These are phyloP conservation scores for Trematocara unimaculatum DNA, from an alignment of 2,113 vertebrate genomes.

Conservation along the genomic window DNA sequence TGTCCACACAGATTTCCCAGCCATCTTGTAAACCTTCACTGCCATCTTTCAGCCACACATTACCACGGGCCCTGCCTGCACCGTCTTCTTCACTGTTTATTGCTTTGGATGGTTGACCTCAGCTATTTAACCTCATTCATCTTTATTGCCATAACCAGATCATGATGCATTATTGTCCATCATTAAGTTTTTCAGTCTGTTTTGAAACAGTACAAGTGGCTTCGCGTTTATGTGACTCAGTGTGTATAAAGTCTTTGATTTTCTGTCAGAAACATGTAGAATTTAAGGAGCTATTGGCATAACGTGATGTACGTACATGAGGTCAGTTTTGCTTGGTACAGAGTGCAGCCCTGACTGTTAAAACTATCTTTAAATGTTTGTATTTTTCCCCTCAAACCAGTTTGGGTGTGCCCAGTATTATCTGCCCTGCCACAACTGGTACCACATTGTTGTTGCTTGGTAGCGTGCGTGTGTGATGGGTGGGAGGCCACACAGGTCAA, in stretches of 20 bases:
- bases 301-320: background rate
- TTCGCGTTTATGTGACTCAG: background rate
- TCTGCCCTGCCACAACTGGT: background rate
- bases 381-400: background rate
- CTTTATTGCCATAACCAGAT: background rate
- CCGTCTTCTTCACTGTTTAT: background rate
- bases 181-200: background rate
- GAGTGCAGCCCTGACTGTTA: background rate
- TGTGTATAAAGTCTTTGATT: background rate
- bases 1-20: background rate
- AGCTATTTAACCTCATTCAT: background rate
- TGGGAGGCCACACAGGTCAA: background rate
- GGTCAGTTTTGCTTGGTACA: background rate
- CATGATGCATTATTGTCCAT: background rate
- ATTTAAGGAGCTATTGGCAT: background rate
- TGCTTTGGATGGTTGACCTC: background rate
- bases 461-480: accelerated
- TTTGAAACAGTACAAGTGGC: background rate
- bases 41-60: background rate
- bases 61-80: background rate
- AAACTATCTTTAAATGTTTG: background rate
- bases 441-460: background rate
- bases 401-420: background rate
- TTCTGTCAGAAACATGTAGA: background rate
- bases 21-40: background rate